Evolutionary conservation across 1,140 invertebrate genomes (phyloP), one percentile per base, ranked within the genome.

Genomic region (Pseudobourletiella spinata): DNA sequence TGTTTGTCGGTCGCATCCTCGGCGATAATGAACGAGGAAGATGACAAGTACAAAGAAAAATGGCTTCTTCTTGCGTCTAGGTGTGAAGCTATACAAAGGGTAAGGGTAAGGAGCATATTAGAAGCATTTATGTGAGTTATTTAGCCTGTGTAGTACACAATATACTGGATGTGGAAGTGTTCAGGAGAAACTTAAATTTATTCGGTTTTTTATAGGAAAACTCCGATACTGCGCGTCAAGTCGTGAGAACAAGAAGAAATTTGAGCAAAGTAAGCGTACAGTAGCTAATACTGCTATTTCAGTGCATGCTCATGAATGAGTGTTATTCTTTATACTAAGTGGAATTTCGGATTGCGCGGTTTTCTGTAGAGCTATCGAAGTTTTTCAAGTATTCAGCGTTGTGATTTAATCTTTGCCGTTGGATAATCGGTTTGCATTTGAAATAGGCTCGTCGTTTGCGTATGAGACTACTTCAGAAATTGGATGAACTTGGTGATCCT

Each of bases 21-120:
- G n/a, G 32, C n/a, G 8, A 39, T 39, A 11, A 55, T 55, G 52
- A 35, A 25, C 26, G 52, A 55, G 3, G 52, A 55, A 8, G 61
- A 63, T 20, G 61, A 63, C n/a, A 63, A 63, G 30, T 63, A 63
- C 20, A 51, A 32, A n/a, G 30, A 46, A 35, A 63, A 63, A 28
- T 35, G 48, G 1, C 46, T 51, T 25, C 16, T 58, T 8, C 29
- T 63, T 3, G 56, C 55, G 1, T 42, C 32, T 1, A 22, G 35
- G 2, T 63, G 61, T 20, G 55, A 63, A 63, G 57, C 56, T 15
- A 28, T 63, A 15, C 56, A 58, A 54, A 26, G 25, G 48, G 61
- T 63, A 63, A 39, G 15, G n/a, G n/a, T n/a, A n/a, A n/a, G n/a
- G n/a, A n/a, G n/a, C n/a, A n/a, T n/a, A n/a, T n/a, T n/a, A n/a